Evolutionary conservation across 1,140 invertebrate genomes (phyloP).

Genomic region (Luehdorfia chinensis): DNA sequence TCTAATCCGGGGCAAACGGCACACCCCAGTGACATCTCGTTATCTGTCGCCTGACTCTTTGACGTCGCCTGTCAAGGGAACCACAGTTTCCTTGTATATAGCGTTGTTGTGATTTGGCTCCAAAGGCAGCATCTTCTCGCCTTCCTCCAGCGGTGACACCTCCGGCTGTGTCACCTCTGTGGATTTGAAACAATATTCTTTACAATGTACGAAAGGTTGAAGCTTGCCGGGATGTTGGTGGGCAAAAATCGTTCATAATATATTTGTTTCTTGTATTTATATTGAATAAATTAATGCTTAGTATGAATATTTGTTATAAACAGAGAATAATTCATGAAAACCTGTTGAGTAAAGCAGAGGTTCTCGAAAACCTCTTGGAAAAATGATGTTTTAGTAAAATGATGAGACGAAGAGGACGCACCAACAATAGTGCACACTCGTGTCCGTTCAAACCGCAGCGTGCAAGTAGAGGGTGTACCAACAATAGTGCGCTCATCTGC

Average conservation of each 20-base stretch:
- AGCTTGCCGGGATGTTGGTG: background rate
- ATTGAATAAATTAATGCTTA: background rate
- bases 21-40: background rate
- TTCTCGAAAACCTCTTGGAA: too few relatives aligned
- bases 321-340: background rate
- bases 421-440: too few relatives aligned
- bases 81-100: slow-evolving; percentile 44
- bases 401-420: too few relatives aligned
- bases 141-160: slow-evolving; percentile 28
- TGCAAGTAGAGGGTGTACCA: too few relatives aligned
- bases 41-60: slow-evolving; percentile 19
- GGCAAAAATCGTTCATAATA: background rate
- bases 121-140: slow-evolving; percentile 39
- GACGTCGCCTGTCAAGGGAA: slow-evolving; percentile 27
- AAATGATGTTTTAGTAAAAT: too few relatives aligned
- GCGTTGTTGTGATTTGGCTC: slow-evolving; percentile 18
- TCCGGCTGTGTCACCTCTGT: slow-evolving; percentile 22
- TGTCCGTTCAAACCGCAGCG: too few relatives aligned
- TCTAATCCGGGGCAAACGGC: too few relatives aligned
- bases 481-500: too few relatives aligned
- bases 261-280: background rate
- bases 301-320: background rate
- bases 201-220: background rate
- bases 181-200: slow-evolving; percentile 19
- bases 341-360: too few relatives aligned